Evolutionary conservation across 2,888 invertebrate genomes (phyloP), one percentile per base, ranked within the genome.

Genomic region (Eubasilissa splendida): DNA sequence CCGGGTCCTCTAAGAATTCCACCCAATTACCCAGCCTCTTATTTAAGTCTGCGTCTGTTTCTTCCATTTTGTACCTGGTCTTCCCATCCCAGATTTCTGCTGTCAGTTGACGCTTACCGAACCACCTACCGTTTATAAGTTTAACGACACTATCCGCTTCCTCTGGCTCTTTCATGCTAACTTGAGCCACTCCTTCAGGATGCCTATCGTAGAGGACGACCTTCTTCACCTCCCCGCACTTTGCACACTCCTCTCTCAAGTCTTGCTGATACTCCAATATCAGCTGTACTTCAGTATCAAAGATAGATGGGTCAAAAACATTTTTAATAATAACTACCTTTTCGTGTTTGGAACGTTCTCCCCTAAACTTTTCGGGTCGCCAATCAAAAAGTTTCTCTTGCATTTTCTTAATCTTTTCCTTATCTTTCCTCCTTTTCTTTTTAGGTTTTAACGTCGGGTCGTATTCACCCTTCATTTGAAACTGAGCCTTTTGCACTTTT

Each of bases 341-440:
- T 87, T 99, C 99, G 87, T 96, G 94, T 87, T 96, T 97, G 0
- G 94, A 92, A 75, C 97, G 92, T 86, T 96, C 96, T 1, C 96
- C 97, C 54, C 94, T 90, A 87, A 96, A 92, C 87, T 96, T 96
- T 85, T 99, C 99, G 0, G 99, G 98, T 82, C 96, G 92, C 99
- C 99, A 99, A 87, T 97, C 98, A 87, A 99, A 96, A 73, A 99
- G 89, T 93, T 97, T 98, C 87, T 98, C 96, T 87, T 99, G 96
- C 88, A 95, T 94, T 88, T 97, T 97, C 88, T 96, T 96, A 78
- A 97, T 87, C 86, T 97, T 98, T 84, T 98, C 96, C 85, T 97
- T 94, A 84, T 97, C 97, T 85, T 95, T 95, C 87, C 96, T 96
- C 88, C 94, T 95, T 87, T 95, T 96, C 87, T 95, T 95, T 87